Evolutionary conservation across 2,797 vertebrate species (phyloP).

Genomic region (Pteropus rufus): DNA sequence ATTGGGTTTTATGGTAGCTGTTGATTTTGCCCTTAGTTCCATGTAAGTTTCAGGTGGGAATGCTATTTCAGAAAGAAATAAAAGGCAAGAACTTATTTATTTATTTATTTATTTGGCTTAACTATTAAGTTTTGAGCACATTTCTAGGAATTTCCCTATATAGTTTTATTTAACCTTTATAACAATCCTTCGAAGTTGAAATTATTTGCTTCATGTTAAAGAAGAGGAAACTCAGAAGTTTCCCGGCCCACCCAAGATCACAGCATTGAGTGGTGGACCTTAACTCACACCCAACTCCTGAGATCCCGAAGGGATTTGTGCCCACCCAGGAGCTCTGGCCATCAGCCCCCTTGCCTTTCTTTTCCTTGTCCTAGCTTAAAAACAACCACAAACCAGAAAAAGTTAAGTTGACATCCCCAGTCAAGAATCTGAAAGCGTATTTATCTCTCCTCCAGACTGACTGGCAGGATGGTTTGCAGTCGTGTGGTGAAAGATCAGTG

Average conservation of each 20-base stretch:
- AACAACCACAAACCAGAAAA: neutral
- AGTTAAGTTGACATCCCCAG: neutral
- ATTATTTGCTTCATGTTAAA: neutral
- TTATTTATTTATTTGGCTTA: neutral
- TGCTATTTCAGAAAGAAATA: neutral
- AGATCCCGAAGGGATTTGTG: neutral
- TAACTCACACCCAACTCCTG: neutral
- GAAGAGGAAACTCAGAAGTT: neutral
- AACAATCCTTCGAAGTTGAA: neutral
- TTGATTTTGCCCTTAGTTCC: neutral
- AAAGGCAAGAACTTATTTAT: neutral
- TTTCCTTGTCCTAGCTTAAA: neutral
- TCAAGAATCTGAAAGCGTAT: neutral
- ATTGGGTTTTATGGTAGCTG: neutral
- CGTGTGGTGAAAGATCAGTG: neutral
- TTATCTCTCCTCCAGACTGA: neutral
- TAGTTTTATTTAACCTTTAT: conserved; percentile 23
- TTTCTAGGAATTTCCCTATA: neutral
- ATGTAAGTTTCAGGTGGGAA: neutral
- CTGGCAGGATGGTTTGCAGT: neutral
- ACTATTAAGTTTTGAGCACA: neutral
- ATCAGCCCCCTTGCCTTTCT: neutral
- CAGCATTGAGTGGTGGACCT: neutral
- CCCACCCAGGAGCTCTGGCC: neutral
- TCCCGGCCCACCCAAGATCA: neutral